Evolutionary conservation across 2,113 vertebrate species (phyloP).

Genomic region (Platichthys flesus): DNA sequence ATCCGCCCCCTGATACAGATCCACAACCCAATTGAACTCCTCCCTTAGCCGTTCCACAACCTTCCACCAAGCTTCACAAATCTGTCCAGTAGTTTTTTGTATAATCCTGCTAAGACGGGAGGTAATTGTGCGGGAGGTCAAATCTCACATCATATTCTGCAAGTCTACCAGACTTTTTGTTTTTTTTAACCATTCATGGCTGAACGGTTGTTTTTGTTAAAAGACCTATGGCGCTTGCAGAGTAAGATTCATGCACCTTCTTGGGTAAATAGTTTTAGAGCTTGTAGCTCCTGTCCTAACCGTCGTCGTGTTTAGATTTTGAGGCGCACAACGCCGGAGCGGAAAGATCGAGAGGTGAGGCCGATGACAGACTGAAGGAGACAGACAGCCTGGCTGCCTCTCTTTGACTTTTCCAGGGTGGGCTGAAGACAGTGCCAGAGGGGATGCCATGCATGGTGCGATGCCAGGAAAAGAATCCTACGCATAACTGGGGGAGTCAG

Average conservation of each 20-base stretch:
- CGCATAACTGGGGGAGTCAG: conserved; percentile 41
- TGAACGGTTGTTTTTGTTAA: not conserved
- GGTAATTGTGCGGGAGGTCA: too few species aligned
- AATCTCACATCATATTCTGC: not conserved
- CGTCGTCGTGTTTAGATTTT: conserved; percentile 18
- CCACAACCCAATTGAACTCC: too few species aligned
- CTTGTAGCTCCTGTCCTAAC: not conserved
- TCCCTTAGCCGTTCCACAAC: too few species aligned
- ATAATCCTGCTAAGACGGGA: too few species aligned
- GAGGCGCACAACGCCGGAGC: conserved; percentile 12
- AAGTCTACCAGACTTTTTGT: not conserved
- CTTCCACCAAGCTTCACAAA: too few species aligned
- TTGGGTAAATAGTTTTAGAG: conserved; percentile 11
- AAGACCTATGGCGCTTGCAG: not conserved
- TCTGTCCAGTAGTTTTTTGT: too few species aligned
- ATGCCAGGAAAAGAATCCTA: conserved; percentile 68
- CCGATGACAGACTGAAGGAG: conserved; percentile 44
- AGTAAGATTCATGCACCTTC: not conserved
- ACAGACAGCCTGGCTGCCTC: conserved; percentile 56
- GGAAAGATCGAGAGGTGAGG: conserved; percentile 50
- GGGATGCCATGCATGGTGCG: conserved; percentile 71
- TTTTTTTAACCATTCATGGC: not conserved
- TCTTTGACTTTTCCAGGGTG: conserved; percentile 68
- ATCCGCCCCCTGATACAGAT: too few species aligned
- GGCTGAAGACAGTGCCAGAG: conserved; percentile 63